Evolutionary conservation across 2,888 invertebrate genomes (phyloP), one percentile per base, ranked within the genome.

Genomic region (Salpingus planirostris): DNA sequence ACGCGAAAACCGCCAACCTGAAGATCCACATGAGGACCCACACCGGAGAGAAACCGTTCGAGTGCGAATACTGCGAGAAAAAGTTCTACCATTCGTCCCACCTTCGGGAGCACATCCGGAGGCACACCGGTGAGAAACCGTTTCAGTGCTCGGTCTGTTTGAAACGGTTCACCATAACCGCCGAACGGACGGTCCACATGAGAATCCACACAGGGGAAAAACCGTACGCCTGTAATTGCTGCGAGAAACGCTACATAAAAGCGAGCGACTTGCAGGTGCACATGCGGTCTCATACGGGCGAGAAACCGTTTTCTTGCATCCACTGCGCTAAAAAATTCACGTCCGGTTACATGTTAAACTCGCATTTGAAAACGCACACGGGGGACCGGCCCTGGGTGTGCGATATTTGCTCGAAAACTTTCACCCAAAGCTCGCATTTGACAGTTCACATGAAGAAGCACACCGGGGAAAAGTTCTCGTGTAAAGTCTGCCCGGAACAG

Each of bases 331-430:
- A 40, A 15, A 40, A 40, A 21, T 40, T 40, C 14, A 40, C 33
- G 1, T 35, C 35, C 2, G 36, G 40, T 1, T 40, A 40, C 12
- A 71, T 73, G 2, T 62, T 70, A 13, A 70, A 67, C 46, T 71
- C 70, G 0, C 74, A 74, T 46, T 63, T 67, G 31, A 68, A 73
- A 40, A 71, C 70, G 6, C 74, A 74, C 58, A 73, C 74, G 0
- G 73, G 73, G 4, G 73, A 73, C 48, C 65, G 68, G 39, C 74
- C 74, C 0, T 73, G 36, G 36, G 30, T 33, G 13, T 74, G 73
- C 44, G 56, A 65, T 11, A 50, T 60, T 2, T 74, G 74, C 49
- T 68, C 69, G 11, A 73, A 72, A 52, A 58, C 64, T 2, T 74
- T 73, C 53, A 71, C 72, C 45, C 73, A 74, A 54, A 67, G 67